Conservation (phyloP, 2,113 vertebrate species). For the Poicephalus gulielmi region DNA sequence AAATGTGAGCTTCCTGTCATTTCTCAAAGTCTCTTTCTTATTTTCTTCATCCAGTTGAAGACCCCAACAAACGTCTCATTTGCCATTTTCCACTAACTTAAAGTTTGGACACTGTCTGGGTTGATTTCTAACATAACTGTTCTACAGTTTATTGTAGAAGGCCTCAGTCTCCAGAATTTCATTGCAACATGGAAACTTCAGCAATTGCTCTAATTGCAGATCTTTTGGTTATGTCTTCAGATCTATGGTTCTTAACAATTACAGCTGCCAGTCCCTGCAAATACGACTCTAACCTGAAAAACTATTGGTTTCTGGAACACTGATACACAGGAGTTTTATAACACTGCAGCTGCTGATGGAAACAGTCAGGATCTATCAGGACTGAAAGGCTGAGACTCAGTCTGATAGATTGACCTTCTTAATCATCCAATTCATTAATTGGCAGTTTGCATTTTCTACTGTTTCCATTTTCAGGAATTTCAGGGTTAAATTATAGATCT, state of each 20-base stretch:
- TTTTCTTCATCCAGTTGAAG: neutral
- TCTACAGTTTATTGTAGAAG: neutral
- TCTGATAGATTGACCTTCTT: neutral
- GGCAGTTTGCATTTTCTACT: neutral
- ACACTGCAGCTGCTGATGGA: neutral
- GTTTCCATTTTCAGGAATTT: neutral
- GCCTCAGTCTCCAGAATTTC: neutral
- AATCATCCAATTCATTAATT: neutral
- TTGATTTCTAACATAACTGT: neutral
- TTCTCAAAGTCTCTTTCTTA: neutral
- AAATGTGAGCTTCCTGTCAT: neutral
- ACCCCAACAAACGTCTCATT: neutral
- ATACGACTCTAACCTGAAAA: neutral
- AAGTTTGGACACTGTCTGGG: neutral
- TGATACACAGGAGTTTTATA: neutral
- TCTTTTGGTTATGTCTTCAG: neutral
- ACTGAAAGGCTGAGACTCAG: neutral
- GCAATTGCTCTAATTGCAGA: neutral
- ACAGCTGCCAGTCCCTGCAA: neutral
- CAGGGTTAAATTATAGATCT: neutral
- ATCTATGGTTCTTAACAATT: neutral
- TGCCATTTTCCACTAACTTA: neutral
- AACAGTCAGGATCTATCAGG: neutral
- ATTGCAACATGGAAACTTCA: neutral
- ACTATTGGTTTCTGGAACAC: neutral